These are phyloP conservation scores for Ophthalmolycus amberensis DNA, from an alignment of 2,113 vertebrate species.

Conservation along the genomic window DNA sequence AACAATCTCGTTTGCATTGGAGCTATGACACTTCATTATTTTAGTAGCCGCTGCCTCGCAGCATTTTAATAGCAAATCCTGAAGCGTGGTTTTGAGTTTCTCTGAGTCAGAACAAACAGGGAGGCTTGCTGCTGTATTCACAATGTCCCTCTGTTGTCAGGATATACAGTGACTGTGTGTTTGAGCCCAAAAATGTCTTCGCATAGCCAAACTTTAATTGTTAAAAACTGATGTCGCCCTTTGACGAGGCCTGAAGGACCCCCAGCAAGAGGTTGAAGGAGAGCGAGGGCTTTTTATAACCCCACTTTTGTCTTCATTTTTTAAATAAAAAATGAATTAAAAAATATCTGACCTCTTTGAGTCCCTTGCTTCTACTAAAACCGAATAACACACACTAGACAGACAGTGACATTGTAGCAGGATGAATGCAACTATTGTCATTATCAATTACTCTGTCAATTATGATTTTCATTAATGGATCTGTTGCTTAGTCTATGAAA, in stretches of 20 bases:
- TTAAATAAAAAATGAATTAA: neutral
- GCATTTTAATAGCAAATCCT: conserved; percentile 59
- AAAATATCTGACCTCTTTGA: neutral
- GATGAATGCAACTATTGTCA: neutral
- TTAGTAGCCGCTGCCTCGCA: neutral
- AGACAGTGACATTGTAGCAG: too few relatives aligned
- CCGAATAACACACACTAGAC: too few relatives aligned
- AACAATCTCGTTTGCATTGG: conserved; percentile 44
- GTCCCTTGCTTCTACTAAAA: neutral
- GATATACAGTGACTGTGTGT: neutral
- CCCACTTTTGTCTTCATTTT: neutral
- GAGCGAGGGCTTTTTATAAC: too few relatives aligned
- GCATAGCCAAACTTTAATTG: neutral
- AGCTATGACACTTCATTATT: neutral
- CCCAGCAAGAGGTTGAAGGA: neutral
- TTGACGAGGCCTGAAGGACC: neutral
- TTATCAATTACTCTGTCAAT: too few relatives aligned
- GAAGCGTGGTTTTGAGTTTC: neutral
- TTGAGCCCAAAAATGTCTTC: neutral
- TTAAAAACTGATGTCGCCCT: too few relatives aligned
- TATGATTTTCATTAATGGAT: neutral
- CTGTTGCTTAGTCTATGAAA: neutral
- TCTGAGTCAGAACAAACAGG: neutral
- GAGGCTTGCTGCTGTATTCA: conserved; percentile 12
- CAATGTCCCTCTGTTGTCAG: neutral